Evolutionary conservation across 2,797 vertebrate species (phyloP), one percentile per base, ranked within the genome.

Genomic region (Manis javanica): DNA sequence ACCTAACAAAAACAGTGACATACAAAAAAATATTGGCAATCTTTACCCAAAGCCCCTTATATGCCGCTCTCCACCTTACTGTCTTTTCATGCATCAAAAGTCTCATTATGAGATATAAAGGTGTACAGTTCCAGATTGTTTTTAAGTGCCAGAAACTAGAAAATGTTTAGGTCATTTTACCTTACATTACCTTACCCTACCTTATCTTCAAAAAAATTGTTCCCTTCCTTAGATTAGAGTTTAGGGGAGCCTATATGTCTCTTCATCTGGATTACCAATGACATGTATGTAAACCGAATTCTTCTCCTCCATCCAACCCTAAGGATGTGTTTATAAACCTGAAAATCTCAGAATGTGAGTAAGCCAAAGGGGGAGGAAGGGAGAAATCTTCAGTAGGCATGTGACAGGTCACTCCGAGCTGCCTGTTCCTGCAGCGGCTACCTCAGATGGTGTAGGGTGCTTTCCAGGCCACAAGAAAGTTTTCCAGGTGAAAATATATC

Each of bases 1-100:
- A 77, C 29, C n/a, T 83, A 78, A 87, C 21, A 77, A 91, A 79
- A 66, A 66, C 16, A 85, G 26, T 68, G 24, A 66, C 81, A 66
- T 81, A 4, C 7, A 78, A 96, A 39, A 86, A 37, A 94, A 86
- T 51, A 63, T 24, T 92, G 31, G 69, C 18, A 21, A 34, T 75
- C 39, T 77, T 59, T 29, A 72, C 23, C 34, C 51, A 91, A 68
- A 51, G 1, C 14, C 16, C 37, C 31, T 91, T 42, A n/a, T 57
- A 39, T 39, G 37, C 37, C 3, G 5, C 37, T 5, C 37, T 39
- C 37, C 37, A 39, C 37, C 37, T 39, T 39, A 39, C 37, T 39
- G 37, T 39, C 37, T 39, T 39, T 39, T 39, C 37, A 39, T 39
- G 37, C 37, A 39, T 39, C 37, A 39, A 39, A 39, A 39, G 37